These are phyloP conservation scores for Chelonia mydas DNA, from an alignment of 2,797 vertebrate species.

Conservation along the genomic window DNA sequence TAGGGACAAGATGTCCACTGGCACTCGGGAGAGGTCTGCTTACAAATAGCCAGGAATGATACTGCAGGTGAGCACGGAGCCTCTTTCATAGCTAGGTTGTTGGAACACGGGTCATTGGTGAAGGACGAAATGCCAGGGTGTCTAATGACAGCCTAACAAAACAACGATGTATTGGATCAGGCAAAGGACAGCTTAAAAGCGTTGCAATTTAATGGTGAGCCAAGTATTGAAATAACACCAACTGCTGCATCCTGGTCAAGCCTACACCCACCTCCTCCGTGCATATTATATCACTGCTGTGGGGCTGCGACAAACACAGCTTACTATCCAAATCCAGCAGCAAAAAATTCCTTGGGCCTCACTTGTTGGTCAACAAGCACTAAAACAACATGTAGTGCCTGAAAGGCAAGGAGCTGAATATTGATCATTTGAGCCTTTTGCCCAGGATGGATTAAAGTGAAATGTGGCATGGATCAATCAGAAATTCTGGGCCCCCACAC, in stretches of 20 bases:
- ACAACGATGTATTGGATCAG: not conserved
- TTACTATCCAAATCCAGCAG: not conserved
- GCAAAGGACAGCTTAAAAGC: not conserved
- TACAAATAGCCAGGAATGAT: not conserved
- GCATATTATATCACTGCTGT: not conserved
- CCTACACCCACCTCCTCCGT: not conserved
- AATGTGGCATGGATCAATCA: not conserved
- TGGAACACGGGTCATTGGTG: not conserved
- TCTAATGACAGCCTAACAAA: not conserved
- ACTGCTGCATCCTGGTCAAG: not conserved
- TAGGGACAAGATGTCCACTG: not conserved
- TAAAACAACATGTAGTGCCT: not conserved
- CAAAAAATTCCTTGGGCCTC: not conserved
- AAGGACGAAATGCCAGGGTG: not conserved
- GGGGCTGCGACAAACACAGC: not conserved
- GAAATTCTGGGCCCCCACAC: not conserved
- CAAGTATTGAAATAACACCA: not conserved
- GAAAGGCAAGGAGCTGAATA: not conserved
- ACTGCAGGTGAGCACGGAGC: not conserved
- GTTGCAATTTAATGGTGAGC: not conserved
- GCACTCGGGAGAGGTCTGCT: not conserved
- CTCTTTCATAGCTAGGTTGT: not conserved
- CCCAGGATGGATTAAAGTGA: fast-evolving
- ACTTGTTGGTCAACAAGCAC: not conserved
- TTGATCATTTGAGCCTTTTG: not conserved